Evolutionary conservation across 2,888 invertebrate genomes (phyloP).

Genomic region (Amphipoea oculea): DNA sequence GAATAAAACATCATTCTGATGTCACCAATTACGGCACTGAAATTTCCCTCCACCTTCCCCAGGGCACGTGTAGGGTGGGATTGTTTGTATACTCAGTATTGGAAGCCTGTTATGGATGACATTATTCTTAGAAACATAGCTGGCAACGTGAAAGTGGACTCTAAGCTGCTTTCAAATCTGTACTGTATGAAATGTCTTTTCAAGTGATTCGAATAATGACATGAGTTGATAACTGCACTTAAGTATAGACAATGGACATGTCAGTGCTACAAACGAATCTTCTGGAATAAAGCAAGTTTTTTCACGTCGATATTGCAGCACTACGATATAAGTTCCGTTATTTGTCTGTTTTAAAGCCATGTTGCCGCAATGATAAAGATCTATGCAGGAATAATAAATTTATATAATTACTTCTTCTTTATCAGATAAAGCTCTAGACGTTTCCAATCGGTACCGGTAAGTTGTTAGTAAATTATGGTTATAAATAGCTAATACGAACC

Average conservation of each 20-base stretch:
- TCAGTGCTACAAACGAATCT: not conserved
- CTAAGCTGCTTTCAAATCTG: not conserved
- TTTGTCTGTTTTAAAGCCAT: not conserved
- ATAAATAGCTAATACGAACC: constrained; percentile 87
- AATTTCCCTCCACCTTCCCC: constrained; percentile 25
- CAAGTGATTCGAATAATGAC: not conserved
- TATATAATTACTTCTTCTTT: not conserved
- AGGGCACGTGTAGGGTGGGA: constrained; percentile 19
- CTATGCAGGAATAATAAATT: not conserved
- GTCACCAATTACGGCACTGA: constrained; percentile 37
- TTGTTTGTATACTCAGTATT: constrained; percentile 27
- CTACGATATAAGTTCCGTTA: not conserved
- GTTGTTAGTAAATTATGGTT: constrained; percentile 7
- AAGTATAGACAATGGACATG: not conserved
- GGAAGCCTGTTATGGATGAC: constrained; percentile 17
- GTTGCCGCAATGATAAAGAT: constrained; percentile 1
- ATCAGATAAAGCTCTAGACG: not conserved
- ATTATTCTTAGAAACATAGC: constrained; percentile 22
- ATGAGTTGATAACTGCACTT: not conserved
- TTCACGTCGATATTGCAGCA: not conserved
- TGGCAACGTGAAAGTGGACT: not conserved
- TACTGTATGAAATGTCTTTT: not conserved
- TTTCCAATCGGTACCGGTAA: constrained; percentile 6
- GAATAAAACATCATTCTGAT: constrained; percentile 20
- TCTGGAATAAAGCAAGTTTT: not conserved